Conservation (phyloP, 2,797 vertebrate genomes). For the Hyperoplus immaculatus region DNA sequence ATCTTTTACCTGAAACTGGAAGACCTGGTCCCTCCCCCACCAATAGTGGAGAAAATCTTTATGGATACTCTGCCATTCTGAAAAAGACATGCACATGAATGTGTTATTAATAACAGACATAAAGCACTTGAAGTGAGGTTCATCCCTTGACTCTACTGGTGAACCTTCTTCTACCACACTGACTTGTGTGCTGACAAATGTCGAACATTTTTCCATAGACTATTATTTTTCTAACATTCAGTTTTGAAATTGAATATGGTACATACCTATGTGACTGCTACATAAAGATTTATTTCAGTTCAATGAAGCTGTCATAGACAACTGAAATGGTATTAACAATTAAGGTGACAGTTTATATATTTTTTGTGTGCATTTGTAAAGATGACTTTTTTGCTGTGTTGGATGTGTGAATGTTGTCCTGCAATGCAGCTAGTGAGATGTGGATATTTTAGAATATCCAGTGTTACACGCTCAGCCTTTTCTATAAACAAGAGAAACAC, state of each 20-base stretch:
- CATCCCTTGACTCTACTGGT: constrained; percentile 68
- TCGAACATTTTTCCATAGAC: constrained; percentile 73
- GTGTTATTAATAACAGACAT: constrained; percentile 25
- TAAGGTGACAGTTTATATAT: constrained; percentile 53
- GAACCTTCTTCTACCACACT: constrained; percentile 80
- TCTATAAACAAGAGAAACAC: constrained; percentile 49
- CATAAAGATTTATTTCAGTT: constrained; percentile 37
- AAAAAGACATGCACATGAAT: constrained; percentile 57
- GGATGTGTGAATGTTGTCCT: constrained; percentile 61
- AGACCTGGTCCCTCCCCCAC: constrained; percentile 94
- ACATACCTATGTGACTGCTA: constrained; percentile 31
- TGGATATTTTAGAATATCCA: constrained; percentile 43
- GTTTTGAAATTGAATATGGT: constrained; percentile 29
- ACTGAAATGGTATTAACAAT: constrained; percentile 37
- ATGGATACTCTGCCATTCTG: constrained; percentile 97
- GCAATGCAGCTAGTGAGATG: constrained; percentile 49
- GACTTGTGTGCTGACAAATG: constrained; percentile 82
- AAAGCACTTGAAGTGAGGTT: constrained; percentile 34
- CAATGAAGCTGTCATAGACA: constrained; percentile 34
- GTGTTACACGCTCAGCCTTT: constrained; percentile 49
- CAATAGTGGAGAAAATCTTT: constrained; percentile 97
- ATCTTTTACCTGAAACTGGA: constrained; percentile 99
- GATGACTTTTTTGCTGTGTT: constrained; percentile 73
- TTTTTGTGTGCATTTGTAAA: constrained; percentile 71
- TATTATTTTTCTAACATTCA: constrained; percentile 64